Conservation (phyloP, 1,140 invertebrate species). For the Drosophila gunungcola region DNA sequence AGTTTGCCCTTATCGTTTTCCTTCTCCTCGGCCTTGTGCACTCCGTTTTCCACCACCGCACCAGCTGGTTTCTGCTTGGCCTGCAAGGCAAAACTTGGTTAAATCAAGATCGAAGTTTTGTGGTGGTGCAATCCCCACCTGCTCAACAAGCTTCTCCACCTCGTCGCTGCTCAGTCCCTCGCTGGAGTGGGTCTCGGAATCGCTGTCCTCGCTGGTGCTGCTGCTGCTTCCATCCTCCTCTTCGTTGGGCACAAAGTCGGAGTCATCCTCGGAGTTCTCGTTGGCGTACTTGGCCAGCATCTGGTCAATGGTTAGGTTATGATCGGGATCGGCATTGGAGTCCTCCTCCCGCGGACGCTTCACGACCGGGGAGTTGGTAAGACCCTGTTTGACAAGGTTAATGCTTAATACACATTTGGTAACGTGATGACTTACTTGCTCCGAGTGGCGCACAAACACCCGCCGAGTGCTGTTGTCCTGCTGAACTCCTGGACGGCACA, state of each 20-base stretch:
- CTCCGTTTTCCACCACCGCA: constrained; percentile 32
- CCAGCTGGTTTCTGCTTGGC: constrained; percentile 11
- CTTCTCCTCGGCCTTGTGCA: constrained; percentile 30
- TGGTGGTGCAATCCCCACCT: constrained; percentile 15
- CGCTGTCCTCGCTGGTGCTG: constrained; percentile 33
- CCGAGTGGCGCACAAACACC: constrained; percentile 23
- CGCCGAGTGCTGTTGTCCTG: constrained; percentile 25
- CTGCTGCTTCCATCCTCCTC: constrained; percentile 38
- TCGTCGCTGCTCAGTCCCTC: constrained; percentile 47
- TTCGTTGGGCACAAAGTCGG: constrained; percentile 69
- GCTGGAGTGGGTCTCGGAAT: constrained; percentile 34
- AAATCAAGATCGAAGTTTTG: background rate
- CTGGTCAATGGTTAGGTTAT: constrained; percentile 63
- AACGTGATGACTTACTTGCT: constrained; percentile 28
- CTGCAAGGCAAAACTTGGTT: background rate
- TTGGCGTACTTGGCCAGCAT: constrained; percentile 76
- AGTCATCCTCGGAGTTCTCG: constrained; percentile 76
- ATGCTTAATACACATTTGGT: too few relatives aligned
- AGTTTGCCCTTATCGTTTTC: constrained; percentile 36
- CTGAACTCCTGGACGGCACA: constrained; percentile 68
- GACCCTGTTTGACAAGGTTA: background rate
- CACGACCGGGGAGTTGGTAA: constrained; percentile 14
- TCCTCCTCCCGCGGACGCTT: constrained; percentile 68
- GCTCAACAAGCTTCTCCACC: constrained; percentile 11
- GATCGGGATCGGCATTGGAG: constrained; percentile 20